phyloP scores from a whole-genome alignment of 2,888 invertebrate species.

The Teleogryllus oceanicus region DNA sequence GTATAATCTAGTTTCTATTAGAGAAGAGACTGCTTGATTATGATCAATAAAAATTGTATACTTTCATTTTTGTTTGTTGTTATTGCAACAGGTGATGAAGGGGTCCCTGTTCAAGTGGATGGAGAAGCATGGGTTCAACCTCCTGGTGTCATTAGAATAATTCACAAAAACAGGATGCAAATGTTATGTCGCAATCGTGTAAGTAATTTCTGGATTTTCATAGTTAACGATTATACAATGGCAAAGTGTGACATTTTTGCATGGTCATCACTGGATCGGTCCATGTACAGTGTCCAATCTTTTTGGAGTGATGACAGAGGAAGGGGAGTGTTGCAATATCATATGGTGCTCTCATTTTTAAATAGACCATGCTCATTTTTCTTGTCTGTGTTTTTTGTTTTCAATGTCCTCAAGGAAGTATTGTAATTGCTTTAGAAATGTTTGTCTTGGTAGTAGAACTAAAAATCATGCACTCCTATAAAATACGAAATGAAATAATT shows the following conservation, averaged over 20 bases:
- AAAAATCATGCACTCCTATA: no score
- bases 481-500: no score
- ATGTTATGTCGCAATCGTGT: slow-evolving; percentile 89
- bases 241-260: no score
- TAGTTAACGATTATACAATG: no score
- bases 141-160: slow-evolving; percentile 91
- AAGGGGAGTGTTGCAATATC: no score
- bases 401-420: neutral
- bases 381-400: no score
- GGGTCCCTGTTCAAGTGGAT: slow-evolving; percentile 93
- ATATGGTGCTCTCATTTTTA: no score
- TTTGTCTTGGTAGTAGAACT: no score
- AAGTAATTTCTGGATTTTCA: slow-evolving; percentile 38
- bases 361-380: no score
- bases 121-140: slow-evolving; percentile 98
- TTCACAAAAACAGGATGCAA: slow-evolving; percentile 95
- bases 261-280: no score
- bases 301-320: no score
- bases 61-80: neutral
- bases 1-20: neutral
- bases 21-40: neutral
- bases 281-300: no score
- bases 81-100: slow-evolving; percentile 62
- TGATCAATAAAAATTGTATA: neutral
- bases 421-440: neutral